phyloP scores from a whole-genome alignment of 2,888 invertebrate genomes.

The Poecilus cupreus region DNA sequence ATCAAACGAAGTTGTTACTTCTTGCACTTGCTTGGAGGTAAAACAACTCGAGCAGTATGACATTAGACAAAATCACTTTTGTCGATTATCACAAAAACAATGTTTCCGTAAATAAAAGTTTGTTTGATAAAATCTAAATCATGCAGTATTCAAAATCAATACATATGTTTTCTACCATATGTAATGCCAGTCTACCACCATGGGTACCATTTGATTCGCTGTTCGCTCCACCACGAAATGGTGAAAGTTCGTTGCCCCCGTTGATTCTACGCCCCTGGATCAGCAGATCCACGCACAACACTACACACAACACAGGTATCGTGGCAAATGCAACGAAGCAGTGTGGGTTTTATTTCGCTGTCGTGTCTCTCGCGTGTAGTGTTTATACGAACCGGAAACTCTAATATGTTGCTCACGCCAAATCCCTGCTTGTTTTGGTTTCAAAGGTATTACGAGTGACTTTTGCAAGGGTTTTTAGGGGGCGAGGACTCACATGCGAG shows the following conservation, averaged over 20 bases:
- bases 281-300: neutral
- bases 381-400: constrained; percentile 42
- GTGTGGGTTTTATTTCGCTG: constrained; percentile 49
- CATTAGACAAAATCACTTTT: no score
- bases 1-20: no score
- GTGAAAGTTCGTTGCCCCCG: constrained; percentile 26
- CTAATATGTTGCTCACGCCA: constrained; percentile 41
- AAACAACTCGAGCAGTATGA: no score
- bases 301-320: constrained; percentile 1
- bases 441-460: constrained; percentile 45
- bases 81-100: no score
- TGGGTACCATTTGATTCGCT: no score
- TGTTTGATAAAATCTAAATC: no score
- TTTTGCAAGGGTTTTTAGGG: neutral
- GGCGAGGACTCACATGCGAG: neutral
- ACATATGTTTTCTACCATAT: no score
- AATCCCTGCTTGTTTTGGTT: constrained; percentile 39
- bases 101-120: no score
- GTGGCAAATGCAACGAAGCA: constrained; percentile 27
- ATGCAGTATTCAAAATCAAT: no score
- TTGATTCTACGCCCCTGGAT: constrained; percentile 13
- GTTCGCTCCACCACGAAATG: neutral
- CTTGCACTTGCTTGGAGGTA: no score
- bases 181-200: no score
- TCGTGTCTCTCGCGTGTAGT: neutral